phyloP scores from a whole-genome alignment of 2,797 vertebrate species.

The Gymnodraco acuticeps region DNA sequence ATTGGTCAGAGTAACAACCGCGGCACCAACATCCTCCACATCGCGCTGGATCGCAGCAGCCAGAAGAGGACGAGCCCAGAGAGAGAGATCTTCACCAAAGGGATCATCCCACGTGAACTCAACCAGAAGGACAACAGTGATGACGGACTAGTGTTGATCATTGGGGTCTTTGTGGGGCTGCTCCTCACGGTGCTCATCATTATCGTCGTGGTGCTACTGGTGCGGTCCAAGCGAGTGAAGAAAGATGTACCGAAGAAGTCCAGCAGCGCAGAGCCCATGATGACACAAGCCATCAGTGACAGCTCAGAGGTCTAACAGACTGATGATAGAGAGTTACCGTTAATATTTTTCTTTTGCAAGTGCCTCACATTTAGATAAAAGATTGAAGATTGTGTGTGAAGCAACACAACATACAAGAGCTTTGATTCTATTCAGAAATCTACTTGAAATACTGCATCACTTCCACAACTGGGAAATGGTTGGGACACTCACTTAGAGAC shows the following conservation, averaged over 20 bases:
- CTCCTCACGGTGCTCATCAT: conserved; percentile 85
- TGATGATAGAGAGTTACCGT: conserved; percentile 34
- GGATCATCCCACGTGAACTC: conserved; percentile 82
- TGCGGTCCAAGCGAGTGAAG: conserved; percentile 82
- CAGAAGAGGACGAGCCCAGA: conserved; percentile 71
- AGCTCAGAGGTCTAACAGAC: conserved; percentile 93
- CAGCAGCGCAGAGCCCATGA: conserved; percentile 87
- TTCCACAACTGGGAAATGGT: conserved; percentile 40
- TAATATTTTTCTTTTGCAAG: conserved; percentile 71
- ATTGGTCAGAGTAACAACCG: conserved; percentile 81
- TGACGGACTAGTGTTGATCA: conserved; percentile 79
- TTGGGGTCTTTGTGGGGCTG: conserved; percentile 82
- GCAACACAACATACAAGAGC: conserved; percentile 68
- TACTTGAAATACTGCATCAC: conserved; percentile 80
- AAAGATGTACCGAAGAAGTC: conserved; percentile 76
- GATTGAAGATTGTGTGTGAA: conserved; percentile 60
- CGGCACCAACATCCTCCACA: conserved; percentile 87
- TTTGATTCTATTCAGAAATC: conserved; percentile 73
- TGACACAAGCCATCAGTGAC: conserved; percentile 81
- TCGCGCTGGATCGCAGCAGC: conserved; percentile 74
- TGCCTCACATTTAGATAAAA: conserved; percentile 83
- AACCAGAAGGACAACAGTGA: conserved; percentile 68
- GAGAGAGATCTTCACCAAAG: conserved; percentile 73
- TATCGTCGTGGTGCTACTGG: conserved; percentile 74
- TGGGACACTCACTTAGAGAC: conserved; percentile 39